These are phyloP conservation scores for Drosophila elegans DNA, from an alignment of 1,140 invertebrate genomes.

Conservation along the genomic window DNA sequence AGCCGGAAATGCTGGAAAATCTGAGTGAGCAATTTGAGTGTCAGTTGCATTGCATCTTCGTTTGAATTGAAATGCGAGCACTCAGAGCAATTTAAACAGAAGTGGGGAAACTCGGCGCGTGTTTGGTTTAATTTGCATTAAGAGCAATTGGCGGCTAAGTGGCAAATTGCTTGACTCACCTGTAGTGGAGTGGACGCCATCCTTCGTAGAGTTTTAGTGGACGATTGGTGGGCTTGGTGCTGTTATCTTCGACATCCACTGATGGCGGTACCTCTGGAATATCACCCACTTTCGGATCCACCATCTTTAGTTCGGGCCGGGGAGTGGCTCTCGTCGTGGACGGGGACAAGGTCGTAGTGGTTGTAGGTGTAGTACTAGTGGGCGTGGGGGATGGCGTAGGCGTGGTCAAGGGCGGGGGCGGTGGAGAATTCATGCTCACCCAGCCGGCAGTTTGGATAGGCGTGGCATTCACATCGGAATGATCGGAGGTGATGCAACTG, in stretches of 20 bases:
- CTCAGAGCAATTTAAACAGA: slow-evolving; percentile 49
- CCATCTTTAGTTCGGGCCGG: slow-evolving; percentile 10
- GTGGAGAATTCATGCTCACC: slow-evolving; percentile 52
- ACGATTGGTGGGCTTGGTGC: slow-evolving; percentile 49
- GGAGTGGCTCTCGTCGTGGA: slow-evolving; percentile 3
- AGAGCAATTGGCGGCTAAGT: slow-evolving; percentile 51
- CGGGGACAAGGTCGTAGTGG: not conserved
- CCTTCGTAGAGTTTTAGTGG: slow-evolving; percentile 72
- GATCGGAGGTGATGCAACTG: slow-evolving; percentile 49
- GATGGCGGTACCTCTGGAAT: slow-evolving; percentile 47
- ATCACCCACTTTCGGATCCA: slow-evolving; percentile 62
- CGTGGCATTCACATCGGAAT: slow-evolving; percentile 41
- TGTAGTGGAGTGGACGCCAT: slow-evolving; percentile 78
- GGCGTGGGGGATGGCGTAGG: not conserved
- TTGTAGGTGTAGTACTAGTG: not conserved
- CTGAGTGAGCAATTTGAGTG: slow-evolving; percentile 56
- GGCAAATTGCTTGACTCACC: slow-evolving; percentile 59
- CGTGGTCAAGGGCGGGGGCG: slow-evolving; percentile 4
- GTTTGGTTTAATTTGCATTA: slow-evolving; percentile 50
- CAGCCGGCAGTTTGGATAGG: slow-evolving; percentile 53
- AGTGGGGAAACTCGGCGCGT: slow-evolving; percentile 4
- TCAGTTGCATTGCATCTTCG: slow-evolving; percentile 27
- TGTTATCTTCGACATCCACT: slow-evolving; percentile 37
- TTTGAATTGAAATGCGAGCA: slow-evolving; percentile 57
- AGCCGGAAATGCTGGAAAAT: slow-evolving; percentile 49